Evolutionary conservation across 2,797 vertebrate genomes (phyloP).

Genomic region (Aldrovandia affinis): DNA sequence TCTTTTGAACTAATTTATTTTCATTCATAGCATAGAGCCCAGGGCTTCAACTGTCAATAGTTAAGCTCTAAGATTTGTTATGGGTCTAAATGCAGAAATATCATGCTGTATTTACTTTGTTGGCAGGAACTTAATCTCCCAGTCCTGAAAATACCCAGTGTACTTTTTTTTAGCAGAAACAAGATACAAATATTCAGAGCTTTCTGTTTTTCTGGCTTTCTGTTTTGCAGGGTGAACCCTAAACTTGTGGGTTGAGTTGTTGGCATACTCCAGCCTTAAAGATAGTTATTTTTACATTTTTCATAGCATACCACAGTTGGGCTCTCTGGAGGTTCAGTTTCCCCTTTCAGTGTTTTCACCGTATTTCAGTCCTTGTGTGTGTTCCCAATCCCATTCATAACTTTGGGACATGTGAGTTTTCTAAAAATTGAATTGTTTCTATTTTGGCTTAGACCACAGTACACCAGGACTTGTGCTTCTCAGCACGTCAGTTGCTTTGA

Average conservation of each 20-base stretch:
- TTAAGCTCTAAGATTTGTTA: conserved; percentile 14
- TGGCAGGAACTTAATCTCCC: conserved; percentile 1
- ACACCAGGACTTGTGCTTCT: not conserved
- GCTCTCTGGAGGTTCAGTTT: not conserved
- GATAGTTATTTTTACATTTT: not conserved
- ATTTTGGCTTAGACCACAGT: not conserved
- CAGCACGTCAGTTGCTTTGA: not conserved
- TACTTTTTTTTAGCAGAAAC: not conserved
- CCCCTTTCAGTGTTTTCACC: not conserved
- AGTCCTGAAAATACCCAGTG: not conserved
- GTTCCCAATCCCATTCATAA: not conserved
- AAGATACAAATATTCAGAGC: not conserved
- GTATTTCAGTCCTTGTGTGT: not conserved
- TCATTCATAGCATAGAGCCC: not conserved
- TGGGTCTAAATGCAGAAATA: conserved; percentile 8
- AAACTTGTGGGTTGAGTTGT: not conserved
- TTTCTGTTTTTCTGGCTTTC: not conserved
- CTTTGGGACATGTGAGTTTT: not conserved
- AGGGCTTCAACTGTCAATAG: conserved; percentile 7
- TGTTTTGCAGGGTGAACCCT: not conserved
- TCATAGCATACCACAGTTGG: not conserved
- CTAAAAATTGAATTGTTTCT: not conserved
- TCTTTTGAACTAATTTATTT: conserved; percentile 6
- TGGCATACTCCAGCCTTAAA: not conserved
- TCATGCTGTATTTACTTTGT: conserved; percentile 11